Evolutionary conservation across 2,797 vertebrate species (phyloP).

Genomic region (Liparis tanakae): DNA sequence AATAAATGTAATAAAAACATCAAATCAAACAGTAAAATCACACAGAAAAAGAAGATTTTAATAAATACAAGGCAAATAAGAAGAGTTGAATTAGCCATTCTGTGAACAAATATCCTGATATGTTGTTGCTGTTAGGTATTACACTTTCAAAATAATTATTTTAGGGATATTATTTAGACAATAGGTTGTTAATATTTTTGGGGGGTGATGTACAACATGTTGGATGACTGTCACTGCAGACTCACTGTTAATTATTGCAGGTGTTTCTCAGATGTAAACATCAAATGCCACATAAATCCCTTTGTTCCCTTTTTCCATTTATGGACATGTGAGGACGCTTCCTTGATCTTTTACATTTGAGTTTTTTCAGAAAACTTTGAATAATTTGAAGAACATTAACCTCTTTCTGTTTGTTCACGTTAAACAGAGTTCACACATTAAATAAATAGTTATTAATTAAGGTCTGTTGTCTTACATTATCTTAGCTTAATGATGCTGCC

Average conservation of each 20-base stretch:
- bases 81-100: background rate
- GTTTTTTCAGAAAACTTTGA: background rate
- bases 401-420: background rate
- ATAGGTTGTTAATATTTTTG: background rate
- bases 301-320: background rate
- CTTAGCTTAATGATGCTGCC: background rate
- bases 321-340: background rate
- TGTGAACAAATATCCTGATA: background rate
- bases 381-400: background rate
- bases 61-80: conserved; percentile 7
- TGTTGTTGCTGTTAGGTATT: background rate
- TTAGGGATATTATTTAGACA: background rate
- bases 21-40: conserved; percentile 5
- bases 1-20: conserved; percentile 26
- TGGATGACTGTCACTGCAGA: background rate
- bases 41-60: conserved; percentile 8
- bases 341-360: background rate
- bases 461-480: background rate
- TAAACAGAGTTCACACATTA: background rate
- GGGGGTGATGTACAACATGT: background rate
- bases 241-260: background rate
- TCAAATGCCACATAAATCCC: background rate
- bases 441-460: background rate
- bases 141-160: background rate
- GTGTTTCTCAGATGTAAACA: background rate